phyloP scores from a whole-genome alignment of 1,140 invertebrate species.

The Pseudoatta argentina region DNA sequence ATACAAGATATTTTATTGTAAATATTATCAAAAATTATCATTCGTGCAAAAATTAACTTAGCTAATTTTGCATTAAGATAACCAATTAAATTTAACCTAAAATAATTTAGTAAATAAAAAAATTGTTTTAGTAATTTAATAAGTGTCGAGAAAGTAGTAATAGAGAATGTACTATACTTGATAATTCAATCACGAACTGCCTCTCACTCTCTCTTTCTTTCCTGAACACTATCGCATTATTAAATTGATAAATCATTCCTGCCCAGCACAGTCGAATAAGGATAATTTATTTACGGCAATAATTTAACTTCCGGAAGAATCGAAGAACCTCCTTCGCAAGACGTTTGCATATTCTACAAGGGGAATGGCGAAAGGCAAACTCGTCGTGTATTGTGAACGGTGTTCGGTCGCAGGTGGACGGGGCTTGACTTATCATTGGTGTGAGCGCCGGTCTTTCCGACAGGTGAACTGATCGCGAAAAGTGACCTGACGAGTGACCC shows the following conservation, averaged over 20 bases:
- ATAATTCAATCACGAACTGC: neutral
- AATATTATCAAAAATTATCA: neutral
- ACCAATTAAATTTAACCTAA: neutral
- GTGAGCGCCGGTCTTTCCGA: conserved; percentile 41
- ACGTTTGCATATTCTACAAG: conserved; percentile 4
- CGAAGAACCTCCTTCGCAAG: conserved; percentile 20
- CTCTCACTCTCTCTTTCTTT: neutral
- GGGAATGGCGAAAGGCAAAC: conserved; percentile 34
- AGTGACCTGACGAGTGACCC: conserved; percentile 70
- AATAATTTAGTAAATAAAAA: neutral
- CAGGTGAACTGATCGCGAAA: conserved; percentile 66
- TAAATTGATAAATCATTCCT: conserved; percentile 25
- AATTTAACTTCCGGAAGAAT: conserved; percentile 44
- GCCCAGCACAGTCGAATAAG: neutral
- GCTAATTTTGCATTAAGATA: neutral
- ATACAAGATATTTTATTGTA: neutral
- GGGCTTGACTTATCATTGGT: conserved; percentile 34
- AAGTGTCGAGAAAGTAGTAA: neutral
- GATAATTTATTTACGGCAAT: conserved; percentile 43
- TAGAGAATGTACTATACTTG: too few species aligned
- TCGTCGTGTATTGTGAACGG: conserved; percentile 31
- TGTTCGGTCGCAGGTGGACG: conserved; percentile 57
- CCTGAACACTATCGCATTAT: neutral
- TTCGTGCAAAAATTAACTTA: neutral
- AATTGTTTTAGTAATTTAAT: neutral